Evolutionary conservation across 2,113 vertebrate genomes (phyloP), one percentile per base, ranked within the genome.

Genomic region (Melanocharis versteri): DNA sequence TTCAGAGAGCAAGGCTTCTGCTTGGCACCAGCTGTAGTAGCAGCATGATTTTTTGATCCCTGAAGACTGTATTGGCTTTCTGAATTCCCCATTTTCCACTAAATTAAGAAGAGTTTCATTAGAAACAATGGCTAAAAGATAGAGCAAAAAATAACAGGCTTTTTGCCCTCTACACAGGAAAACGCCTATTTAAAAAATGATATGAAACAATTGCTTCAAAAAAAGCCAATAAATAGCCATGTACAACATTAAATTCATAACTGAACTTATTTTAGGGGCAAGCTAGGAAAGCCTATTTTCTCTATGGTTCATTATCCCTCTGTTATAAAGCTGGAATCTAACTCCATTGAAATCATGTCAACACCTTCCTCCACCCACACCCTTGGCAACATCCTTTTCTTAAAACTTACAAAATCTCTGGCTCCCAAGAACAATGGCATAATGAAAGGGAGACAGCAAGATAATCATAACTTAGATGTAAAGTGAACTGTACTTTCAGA

Each of bases 51-150:
- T 97, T 98, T 99, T 15, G 98, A 96, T 77, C 98, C 98, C 96
- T 99, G 99, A 92, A 99, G 97, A 94, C 98, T 99, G 95, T 99
- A 99, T 62, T 99, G 99, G 97, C 99, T 99, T 97, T 99, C 99
- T 24, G 99, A 99, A 98, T 99, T 99, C 77, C 99, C 99, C 99
- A 99, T 99, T 72, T 90, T 98, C 83, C 95, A 97, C 98, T 99
- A 97, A 93, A 97, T 66, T 56, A 91, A 97, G 80, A 94, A 89
- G 14, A 82, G 81, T 50, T 86, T 62, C 45, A 62, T 95, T 76
- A 97, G 83, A 85, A 96, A 81, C 48, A 93, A 70, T 48, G 44
- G 58, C 42, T 87, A 84, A 40, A 58, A 89, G 87, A 94, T 13
- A 71, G 60, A 95, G 72, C 4, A 5, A 79, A 78, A 92, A 83